These are phyloP conservation scores for Tenualosa ilisha DNA, from an alignment of 2,797 vertebrate genomes.

Conservation along the genomic window DNA sequence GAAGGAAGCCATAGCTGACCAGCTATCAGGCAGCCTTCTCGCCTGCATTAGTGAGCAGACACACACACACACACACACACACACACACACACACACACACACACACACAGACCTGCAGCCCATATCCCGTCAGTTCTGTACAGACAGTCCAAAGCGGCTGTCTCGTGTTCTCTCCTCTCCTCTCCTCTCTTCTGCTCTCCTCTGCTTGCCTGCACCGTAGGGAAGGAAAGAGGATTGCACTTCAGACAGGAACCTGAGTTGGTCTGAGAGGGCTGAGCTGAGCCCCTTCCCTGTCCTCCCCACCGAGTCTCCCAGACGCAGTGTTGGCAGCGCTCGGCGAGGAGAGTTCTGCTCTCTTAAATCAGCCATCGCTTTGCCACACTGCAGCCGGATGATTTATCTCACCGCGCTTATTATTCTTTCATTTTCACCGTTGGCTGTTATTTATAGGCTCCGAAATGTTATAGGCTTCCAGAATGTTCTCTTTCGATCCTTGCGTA, in stretches of 20 bases:
- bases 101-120: background rate
- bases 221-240: no score
- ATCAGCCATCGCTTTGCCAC: background rate
- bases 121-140: background rate
- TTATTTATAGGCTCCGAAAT: background rate
- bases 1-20: background rate
- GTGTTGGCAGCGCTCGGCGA: background rate
- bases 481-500: background rate
- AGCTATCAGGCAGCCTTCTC: background rate
- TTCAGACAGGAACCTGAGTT: no score
- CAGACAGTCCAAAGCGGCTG: background rate
- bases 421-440: background rate
- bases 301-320: background rate
- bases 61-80: background rate
- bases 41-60: background rate
- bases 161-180: background rate
- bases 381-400: background rate
- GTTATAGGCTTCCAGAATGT: background rate
- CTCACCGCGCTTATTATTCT: background rate
- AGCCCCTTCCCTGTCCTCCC: background rate
- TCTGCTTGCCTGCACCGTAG: background rate
- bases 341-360: background rate
- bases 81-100: background rate
- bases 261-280: background rate
- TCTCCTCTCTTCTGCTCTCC: background rate